Percentiles rank a stretch among this genome's conserved stretches.
Conservation (phyloP, 2,797 vertebrate species). For the Epinephelus coioides region DNA sequence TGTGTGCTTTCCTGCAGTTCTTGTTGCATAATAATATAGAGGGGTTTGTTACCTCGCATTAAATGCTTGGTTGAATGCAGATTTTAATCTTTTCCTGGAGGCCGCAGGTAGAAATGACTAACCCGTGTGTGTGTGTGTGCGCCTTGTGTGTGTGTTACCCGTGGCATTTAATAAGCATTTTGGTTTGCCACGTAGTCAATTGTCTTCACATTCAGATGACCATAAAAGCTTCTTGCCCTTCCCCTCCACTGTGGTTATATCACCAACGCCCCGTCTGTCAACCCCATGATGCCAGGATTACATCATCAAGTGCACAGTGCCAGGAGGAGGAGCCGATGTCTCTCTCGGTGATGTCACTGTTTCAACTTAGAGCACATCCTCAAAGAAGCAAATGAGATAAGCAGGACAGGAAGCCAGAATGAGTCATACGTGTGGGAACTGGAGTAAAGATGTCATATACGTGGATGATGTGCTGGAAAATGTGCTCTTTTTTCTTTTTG, state of each 20-base stretch:
- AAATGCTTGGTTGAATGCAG: conserved; percentile 13
- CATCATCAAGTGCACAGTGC: conserved; percentile 60
- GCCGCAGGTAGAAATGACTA: conserved; percentile 27
- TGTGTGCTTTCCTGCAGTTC: not conserved
- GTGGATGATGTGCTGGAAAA: conserved; percentile 26
- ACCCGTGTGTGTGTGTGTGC: not conserved
- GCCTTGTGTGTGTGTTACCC: not conserved
- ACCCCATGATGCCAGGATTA: conserved; percentile 51
- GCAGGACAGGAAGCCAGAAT: conserved; percentile 24
- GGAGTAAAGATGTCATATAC: conserved; percentile 23
- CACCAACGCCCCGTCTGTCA: conserved; percentile 56
- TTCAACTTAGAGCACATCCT: conserved; percentile 6
- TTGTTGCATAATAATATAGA: not conserved
- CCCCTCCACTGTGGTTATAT: conserved; percentile 61
- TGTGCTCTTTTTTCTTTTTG: not conserved
- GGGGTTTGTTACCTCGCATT: not conserved
- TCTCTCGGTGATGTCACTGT: conserved; percentile 24
- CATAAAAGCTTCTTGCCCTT: conserved; percentile 33
- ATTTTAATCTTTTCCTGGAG: conserved; percentile 19
- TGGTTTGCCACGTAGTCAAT: not conserved
- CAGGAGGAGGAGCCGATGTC: conserved; percentile 46
- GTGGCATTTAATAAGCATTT: conserved; percentile 28
- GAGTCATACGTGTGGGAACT: conserved; percentile 56
- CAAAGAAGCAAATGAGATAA: conserved; percentile 31
- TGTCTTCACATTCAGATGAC: conserved; percentile 21